Evolutionary conservation across 2,797 vertebrate species (phyloP), one percentile per base, ranked within the genome.

Genomic region (Chrosomus eos): DNA sequence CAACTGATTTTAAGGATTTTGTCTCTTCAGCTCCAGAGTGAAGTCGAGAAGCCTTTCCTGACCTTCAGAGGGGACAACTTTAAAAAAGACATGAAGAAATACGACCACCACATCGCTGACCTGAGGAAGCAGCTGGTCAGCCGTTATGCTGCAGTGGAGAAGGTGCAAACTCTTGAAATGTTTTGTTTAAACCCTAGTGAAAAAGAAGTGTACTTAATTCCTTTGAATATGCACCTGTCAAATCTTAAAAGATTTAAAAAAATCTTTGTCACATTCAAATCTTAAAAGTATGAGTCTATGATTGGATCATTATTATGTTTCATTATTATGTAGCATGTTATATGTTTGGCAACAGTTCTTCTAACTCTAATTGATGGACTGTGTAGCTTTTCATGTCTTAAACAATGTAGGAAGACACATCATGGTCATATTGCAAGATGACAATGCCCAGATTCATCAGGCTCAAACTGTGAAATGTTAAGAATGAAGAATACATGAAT

Each of bases 1-100:
- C 14, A 9, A 76, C 60, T 83, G 60, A 76, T 75, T 51, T 23
- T 13, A 7, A 66, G 14, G 21, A 2, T 26, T 76, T 48, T 83
- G 45, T 76, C 43, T 68, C 55, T n/a, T n/a, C 23, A 99, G 98
- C 97, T 99, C 26, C 98, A 99, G 89, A 95, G 95, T 0, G 97
- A 99, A 90, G 98, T 99, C 0, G 98, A 99, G 90, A 99, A 98
- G 78, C 98, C 98, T 0, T 81, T 99, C 72, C 95, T 99, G 86
- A 97, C 95, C 7, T 99, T 98, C 91, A 94, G 98, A 16, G 96
- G 96, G 0, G 98, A 99, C 92, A 97, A 97, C 93, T 99, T 99
- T 91, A 99, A 99, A 93, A 99, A 99, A 88, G 98, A 99, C 92
- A 96, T 99, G 96, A 99, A 99, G 71, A 99, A 99, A 93, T 98